These are phyloP conservation scores for Eclectus roratus DNA, from an alignment of 2,113 vertebrate genomes.

Conservation along the genomic window DNA sequence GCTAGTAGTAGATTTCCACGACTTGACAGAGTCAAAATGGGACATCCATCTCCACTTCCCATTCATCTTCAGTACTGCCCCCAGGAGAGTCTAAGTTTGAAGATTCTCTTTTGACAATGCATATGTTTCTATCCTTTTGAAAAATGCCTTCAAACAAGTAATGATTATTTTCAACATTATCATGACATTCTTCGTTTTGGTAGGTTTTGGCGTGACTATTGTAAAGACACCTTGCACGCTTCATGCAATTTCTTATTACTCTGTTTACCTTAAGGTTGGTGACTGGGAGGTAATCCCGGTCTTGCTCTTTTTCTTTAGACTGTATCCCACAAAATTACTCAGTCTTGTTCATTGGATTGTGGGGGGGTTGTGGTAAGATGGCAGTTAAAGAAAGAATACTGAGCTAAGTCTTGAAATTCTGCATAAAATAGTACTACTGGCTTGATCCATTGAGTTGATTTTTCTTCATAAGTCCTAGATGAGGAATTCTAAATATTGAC, in stretches of 20 bases:
- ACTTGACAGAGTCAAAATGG: background rate
- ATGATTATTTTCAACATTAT: background rate
- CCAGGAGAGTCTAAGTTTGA: background rate
- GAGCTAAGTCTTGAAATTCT: background rate
- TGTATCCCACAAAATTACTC: background rate
- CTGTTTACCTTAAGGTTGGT: background rate
- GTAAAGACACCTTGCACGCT: accelerated
- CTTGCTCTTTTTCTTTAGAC: background rate
- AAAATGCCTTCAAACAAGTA: background rate
- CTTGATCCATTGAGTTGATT: background rate
- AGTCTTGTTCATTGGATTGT: background rate
- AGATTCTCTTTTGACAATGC: background rate
- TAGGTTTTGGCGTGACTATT: background rate
- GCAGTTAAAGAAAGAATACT: background rate
- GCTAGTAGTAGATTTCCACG: background rate
- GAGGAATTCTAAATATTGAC: background rate
- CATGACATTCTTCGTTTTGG: background rate
- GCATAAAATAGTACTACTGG: background rate
- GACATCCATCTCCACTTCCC: background rate
- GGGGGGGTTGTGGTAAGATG: background rate
- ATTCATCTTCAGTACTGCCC: background rate
- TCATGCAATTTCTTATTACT: background rate
- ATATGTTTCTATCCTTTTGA: background rate
- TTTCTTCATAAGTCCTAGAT: background rate
- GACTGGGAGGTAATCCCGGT: background rate